A percentile compares a stretch with the other conserved stretches of the same genome.
These are phyloP conservation scores for Labrus mixtus DNA, from an alignment of 2,113 vertebrate species.

Conservation along the genomic window DNA sequence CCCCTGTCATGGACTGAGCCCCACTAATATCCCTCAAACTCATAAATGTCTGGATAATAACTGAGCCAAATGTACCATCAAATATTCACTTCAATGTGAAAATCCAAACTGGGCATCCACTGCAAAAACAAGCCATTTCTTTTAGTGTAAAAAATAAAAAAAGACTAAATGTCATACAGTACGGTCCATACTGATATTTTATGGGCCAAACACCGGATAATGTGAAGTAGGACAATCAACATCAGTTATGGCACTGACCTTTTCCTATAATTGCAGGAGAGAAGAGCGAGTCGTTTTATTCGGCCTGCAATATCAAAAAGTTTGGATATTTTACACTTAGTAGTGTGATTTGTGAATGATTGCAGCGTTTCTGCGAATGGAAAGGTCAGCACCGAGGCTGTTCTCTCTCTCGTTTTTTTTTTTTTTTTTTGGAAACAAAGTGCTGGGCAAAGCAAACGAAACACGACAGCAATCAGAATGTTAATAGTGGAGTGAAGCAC, in stretches of 20 bases:
- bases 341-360: slow-evolving; percentile 70
- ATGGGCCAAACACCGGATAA: slow-evolving; percentile 57
- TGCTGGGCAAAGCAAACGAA: slow-evolving; percentile 58
- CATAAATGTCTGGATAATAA: slow-evolving; percentile 67
- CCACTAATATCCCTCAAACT: slow-evolving; percentile 68
- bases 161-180: slow-evolving; percentile 53
- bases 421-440: slow-evolving; percentile 53
- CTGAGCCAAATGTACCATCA: slow-evolving; percentile 62
- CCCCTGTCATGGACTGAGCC: slow-evolving; percentile 52
- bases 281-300: slow-evolving; percentile 72
- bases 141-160: slow-evolving; percentile 4
- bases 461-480: slow-evolving; percentile 71
- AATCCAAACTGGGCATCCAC: slow-evolving; percentile 48
- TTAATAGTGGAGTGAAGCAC: slow-evolving; percentile 54
- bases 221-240: slow-evolving; percentile 69
- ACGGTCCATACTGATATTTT: slow-evolving; percentile 47
- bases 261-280: slow-evolving; percentile 75
- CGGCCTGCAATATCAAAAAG: slow-evolving; percentile 66
- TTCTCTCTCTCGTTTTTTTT: neutral
- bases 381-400: slow-evolving; percentile 67
- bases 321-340: slow-evolving; percentile 73
- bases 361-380: slow-evolving; percentile 63
- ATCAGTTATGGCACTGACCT: slow-evolving; percentile 77
- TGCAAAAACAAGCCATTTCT: slow-evolving; percentile 49
- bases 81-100: slow-evolving; percentile 60